Evolutionary conservation across 1,140 invertebrate genomes (phyloP).

Genomic region (Drosophila kepulauana): DNA sequence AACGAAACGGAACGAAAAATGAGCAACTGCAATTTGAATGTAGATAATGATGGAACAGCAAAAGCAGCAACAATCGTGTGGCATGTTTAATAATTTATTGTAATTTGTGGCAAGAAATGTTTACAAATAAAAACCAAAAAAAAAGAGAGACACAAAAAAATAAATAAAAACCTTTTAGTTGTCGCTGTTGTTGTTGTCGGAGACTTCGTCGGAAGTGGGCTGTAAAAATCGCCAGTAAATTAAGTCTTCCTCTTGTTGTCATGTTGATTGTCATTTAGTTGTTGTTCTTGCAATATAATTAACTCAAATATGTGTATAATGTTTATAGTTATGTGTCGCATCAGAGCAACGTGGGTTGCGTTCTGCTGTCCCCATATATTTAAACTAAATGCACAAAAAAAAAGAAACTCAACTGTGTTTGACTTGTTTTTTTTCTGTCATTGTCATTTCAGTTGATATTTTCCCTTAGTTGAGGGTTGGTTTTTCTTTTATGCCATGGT

Average conservation of each 20-base stretch:
- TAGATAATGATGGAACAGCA: constrained; percentile 59
- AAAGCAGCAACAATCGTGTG: constrained; percentile 51
- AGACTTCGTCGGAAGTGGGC: constrained; percentile 21
- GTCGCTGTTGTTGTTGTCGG: constrained; percentile 26
- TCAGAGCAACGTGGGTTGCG: constrained; percentile 38
- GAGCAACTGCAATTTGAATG: constrained; percentile 56
- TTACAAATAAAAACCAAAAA: constrained; percentile 26
- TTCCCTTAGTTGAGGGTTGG: constrained; percentile 54
- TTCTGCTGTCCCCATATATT: constrained; percentile 49
- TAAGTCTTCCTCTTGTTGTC: constrained; percentile 50
- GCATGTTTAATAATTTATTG: constrained; percentile 83
- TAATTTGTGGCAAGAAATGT: constrained; percentile 67
- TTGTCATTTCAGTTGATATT: constrained; percentile 52
- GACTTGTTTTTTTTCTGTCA: constrained; percentile 39
- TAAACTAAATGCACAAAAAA: constrained; percentile 66
- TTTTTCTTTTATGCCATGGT: constrained; percentile 43
- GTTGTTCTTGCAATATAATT: constrained; percentile 72
- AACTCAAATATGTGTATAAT: constrained; percentile 79
- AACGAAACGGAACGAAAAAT: neutral
- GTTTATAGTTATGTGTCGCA: constrained; percentile 73
- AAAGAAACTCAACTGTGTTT: constrained; percentile 46
- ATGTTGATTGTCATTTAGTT: constrained; percentile 53
- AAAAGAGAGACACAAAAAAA: constrained; percentile 8
- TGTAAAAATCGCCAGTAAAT: constrained; percentile 65
- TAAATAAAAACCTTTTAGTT: constrained; percentile 31